A percentile compares a stretch with the other conserved stretches of the same genome.
Conservation (phyloP, 30 jellyfish, hydroid and myxozoan genomes). For the Aurelia coerulea region DNA sequence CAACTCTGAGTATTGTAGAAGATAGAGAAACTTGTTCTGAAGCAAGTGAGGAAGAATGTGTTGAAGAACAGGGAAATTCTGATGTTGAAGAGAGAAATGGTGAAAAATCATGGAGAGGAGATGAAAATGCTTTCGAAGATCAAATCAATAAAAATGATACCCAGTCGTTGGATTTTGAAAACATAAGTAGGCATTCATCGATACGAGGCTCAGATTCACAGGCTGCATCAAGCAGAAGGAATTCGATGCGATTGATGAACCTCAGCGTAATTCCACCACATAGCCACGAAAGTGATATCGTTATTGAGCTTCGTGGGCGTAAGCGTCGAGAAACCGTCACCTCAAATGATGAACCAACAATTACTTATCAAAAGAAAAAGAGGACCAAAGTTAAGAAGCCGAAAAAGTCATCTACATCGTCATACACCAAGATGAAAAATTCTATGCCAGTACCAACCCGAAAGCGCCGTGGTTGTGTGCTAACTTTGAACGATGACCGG, state of each 20-base stretch:
- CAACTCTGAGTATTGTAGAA: background rate
- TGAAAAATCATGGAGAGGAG: too few relatives aligned
- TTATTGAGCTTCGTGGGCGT: background rate
- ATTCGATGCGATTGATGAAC: conserved; percentile 58
- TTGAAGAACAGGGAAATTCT: too few relatives aligned
- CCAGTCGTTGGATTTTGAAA: background rate
- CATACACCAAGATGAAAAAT: conserved; percentile 2
- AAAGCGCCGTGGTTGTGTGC: conserved; percentile 27
- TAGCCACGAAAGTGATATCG: background rate
- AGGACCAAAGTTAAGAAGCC: conserved; percentile 15
- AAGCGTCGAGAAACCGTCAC: conserved; percentile 17
- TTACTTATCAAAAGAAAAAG: background rate
- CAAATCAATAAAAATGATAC: background rate
- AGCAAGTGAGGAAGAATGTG: too few relatives aligned
- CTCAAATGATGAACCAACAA: background rate
- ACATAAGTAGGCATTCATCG: conserved; percentile 1
- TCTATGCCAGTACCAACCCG: background rate
- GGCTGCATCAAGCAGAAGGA: conserved; percentile 37
- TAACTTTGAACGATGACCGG: background rate
- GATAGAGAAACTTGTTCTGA: too few relatives aligned
- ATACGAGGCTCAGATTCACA: conserved; percentile 13
- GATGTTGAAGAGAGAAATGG: too few relatives aligned
- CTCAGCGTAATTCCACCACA: conserved; percentile 22
- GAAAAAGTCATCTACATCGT: background rate
- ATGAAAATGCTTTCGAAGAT: background rate